phyloP scores from a whole-genome alignment of 2,888 invertebrate genomes.

The Synanthedon formicaeformis region DNA sequence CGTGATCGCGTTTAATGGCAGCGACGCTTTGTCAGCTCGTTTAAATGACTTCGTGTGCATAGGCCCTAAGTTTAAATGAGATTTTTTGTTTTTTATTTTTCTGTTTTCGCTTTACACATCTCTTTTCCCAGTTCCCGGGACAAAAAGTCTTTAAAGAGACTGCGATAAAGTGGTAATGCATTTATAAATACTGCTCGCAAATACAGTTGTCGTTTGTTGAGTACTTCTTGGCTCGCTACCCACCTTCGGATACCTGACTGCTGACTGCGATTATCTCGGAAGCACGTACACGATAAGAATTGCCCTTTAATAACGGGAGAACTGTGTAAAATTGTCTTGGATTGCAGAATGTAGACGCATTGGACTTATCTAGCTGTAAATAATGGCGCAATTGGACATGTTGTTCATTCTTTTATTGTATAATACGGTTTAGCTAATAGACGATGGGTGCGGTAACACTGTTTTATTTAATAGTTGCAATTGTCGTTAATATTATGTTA shows the following conservation, averaged over 20 bases:
- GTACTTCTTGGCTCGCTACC: constrained; percentile 29
- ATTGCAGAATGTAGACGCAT: constrained; percentile 51
- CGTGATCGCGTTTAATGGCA: no score
- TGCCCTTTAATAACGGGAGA: constrained; percentile 62
- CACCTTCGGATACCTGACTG: constrained; percentile 14
- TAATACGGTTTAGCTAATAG: background rate
- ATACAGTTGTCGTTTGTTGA: constrained; percentile 4
- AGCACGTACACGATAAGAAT: constrained; percentile 56
- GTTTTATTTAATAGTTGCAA: constrained; percentile 4
- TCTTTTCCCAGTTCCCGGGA: constrained; percentile 7
- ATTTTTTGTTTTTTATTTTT: constrained; percentile 4
- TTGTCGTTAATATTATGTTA: no score
- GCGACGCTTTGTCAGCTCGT: no score
- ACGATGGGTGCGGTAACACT: constrained; percentile 19
- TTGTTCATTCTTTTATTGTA: constrained; percentile 17
- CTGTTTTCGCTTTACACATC: constrained; percentile 10
- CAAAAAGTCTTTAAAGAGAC: constrained; percentile 3
- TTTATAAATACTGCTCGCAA: constrained; percentile 13
- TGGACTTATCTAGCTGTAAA: constrained; percentile 58
- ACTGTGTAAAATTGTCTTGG: constrained; percentile 54
- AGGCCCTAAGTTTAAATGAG: background rate
- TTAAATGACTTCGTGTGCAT: no score
- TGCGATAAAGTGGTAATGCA: constrained; percentile 13
- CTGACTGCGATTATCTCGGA: constrained; percentile 49
- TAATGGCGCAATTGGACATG: constrained; percentile 55